These are phyloP conservation scores for Oxygymnocypris stewartii DNA, from an alignment of 2,113 vertebrate genomes.

Conservation along the genomic window DNA sequence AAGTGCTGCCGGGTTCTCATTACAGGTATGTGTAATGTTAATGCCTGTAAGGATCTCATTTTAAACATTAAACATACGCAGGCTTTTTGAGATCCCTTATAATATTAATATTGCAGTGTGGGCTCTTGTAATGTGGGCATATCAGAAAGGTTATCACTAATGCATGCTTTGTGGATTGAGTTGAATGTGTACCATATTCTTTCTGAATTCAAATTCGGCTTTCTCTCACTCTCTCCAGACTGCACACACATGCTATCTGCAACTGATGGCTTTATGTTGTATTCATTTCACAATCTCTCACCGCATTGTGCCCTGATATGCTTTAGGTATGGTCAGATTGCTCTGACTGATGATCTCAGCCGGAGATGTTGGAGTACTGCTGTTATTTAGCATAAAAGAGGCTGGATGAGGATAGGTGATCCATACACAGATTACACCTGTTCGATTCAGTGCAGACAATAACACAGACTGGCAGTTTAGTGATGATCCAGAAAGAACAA, in stretches of 20 bases:
- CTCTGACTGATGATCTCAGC: neutral
- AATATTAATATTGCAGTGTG: conserved; percentile 50
- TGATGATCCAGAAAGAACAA: neutral
- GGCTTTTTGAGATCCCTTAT: conserved; percentile 33
- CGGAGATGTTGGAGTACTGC: neutral
- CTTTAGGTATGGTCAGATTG: neutral
- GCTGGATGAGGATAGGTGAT: neutral
- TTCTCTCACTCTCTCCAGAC: neutral
- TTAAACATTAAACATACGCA: conserved; percentile 38
- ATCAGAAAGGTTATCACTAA: conserved; percentile 45
- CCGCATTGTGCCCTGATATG: neutral
- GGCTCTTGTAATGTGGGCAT: conserved; percentile 36
- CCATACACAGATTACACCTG: neutral
- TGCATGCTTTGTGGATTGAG: conserved; percentile 40
- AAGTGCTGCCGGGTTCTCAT: too few relatives aligned
- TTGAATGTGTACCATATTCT: conserved; percentile 14
- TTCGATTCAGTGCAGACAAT: neutral
- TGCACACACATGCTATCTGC: neutral
- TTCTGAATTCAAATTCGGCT: neutral
- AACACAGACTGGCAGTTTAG: neutral
- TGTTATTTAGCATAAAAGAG: neutral
- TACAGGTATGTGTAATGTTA: too few relatives aligned
- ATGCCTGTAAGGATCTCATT: conserved; percentile 37
- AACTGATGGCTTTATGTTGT: neutral
- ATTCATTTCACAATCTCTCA: neutral